A percentile compares a stretch with the other conserved stretches of the same genome.
phyloP scores from a whole-genome alignment of 2,113 vertebrate species.

The Leptobrachium ailaonicum region DNA sequence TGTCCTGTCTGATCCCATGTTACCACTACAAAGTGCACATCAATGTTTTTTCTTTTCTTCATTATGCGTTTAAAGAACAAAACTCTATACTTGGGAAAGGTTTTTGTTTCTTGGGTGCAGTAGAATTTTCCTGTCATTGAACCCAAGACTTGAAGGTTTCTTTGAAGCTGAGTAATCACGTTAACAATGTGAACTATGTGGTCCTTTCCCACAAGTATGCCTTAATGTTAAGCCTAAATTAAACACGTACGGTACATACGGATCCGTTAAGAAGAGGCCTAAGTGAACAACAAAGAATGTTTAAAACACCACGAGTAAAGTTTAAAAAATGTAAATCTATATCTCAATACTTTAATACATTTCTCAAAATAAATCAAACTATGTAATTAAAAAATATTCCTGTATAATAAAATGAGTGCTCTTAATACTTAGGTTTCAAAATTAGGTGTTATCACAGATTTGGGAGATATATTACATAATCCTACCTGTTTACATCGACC shows the following conservation, averaged over 20 bases:
- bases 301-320: slow-evolving; percentile 55
- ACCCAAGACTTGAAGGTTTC: neutral
- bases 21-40: neutral
- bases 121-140: slow-evolving; percentile 2
- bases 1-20: slow-evolving; percentile 10
- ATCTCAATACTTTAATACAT: slow-evolving; percentile 48
- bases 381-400: slow-evolving; percentile 61
- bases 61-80: slow-evolving; percentile 9
- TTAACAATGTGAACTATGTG: slow-evolving; percentile 18
- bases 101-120: slow-evolving; percentile 2
- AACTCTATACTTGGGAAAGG: neutral
- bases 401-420: slow-evolving; percentile 45
- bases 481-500: neutral
- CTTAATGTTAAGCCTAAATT: slow-evolving; percentile 62
- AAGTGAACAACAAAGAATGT: slow-evolving; percentile 68
- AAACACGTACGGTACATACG: slow-evolving; percentile 69
- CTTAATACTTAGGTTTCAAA: slow-evolving; percentile 28
- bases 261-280: slow-evolving; percentile 62
- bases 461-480: neutral
- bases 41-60: slow-evolving; percentile 12
- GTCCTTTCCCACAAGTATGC: slow-evolving; percentile 43
- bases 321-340: slow-evolving; percentile 59
- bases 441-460: slow-evolving; percentile 4
- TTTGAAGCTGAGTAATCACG: neutral
- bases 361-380: slow-evolving; percentile 66